Evolutionary conservation across 2,888 invertebrate species (phyloP).

Genomic region (Helicoverpa assulta): DNA sequence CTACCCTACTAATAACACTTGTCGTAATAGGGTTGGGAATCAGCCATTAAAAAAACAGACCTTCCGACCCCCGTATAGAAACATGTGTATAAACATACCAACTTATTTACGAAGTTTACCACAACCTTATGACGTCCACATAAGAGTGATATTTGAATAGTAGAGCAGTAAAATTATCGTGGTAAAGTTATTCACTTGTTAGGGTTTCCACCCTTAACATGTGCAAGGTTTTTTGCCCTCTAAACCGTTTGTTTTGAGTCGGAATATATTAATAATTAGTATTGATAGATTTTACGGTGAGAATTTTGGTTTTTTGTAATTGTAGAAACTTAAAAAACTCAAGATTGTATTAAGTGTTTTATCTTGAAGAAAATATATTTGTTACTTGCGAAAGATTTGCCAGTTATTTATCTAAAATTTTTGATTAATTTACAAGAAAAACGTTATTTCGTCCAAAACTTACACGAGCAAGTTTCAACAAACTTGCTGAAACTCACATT

Average conservation of each 20-base stretch:
- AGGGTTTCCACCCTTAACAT: slow-evolving; percentile 85
- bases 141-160: slow-evolving; percentile 63
- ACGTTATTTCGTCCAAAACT: too few species aligned
- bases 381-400: too few species aligned
- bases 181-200: slow-evolving; percentile 82
- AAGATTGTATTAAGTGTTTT: not conserved
- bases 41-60: slow-evolving; percentile 69
- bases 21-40: slow-evolving; percentile 49
- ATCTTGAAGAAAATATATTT: too few species aligned
- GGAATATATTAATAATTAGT: slow-evolving; percentile 70
- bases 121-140: slow-evolving; percentile 34
- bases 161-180: slow-evolving; percentile 48
- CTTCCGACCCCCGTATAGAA: slow-evolving; percentile 79
- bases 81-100: slow-evolving; percentile 86
- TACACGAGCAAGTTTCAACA: too few species aligned
- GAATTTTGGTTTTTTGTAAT: slow-evolving; percentile 28
- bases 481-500: too few species aligned
- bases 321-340: not conserved
- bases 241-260: slow-evolving; percentile 79
- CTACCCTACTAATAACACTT: slow-evolving; percentile 46
- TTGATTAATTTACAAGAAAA: too few species aligned
- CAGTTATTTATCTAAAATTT: too few species aligned
- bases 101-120: slow-evolving; percentile 16
- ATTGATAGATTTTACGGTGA: slow-evolving; percentile 67
- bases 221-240: slow-evolving; percentile 79